These are phyloP conservation scores for Lipotes vexillifer DNA, from an alignment of 2,113 vertebrate species.

Conservation along the genomic window DNA sequence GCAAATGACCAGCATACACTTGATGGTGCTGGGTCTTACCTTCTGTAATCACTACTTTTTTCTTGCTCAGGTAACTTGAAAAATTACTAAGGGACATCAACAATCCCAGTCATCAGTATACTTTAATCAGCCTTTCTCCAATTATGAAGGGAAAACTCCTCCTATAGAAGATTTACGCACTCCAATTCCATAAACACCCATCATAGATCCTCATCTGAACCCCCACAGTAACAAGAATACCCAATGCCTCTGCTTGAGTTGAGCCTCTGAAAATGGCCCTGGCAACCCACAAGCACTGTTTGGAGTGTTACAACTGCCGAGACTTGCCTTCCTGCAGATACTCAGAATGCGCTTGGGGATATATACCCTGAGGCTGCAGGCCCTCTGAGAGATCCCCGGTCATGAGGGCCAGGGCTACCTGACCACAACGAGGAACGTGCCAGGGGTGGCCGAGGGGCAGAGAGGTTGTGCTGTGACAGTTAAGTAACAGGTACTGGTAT, in stretches of 20 bases:
- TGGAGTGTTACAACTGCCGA: rapidly evolving
- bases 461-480: no score
- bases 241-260: background rate
- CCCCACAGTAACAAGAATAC: background rate
- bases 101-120: background rate
- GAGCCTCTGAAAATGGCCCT: background rate
- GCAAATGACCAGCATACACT: background rate
- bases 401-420: background rate
- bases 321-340: background rate
- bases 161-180: background rate
- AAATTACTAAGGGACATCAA: background rate
- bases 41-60: background rate
- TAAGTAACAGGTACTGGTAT: no score
- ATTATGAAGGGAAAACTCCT: background rate
- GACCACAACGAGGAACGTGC: background rate
- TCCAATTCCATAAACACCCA: background rate
- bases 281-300: rapidly evolving
- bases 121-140: background rate
- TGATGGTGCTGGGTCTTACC: background rate
- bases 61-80: constrained; percentile 10
- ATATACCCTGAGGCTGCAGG: background rate
- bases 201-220: background rate
- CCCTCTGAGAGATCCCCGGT: rapidly evolving
- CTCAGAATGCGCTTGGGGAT: background rate
- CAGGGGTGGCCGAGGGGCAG: background rate